Base-by-base conservation (phyloP, 2,113 vertebrate species). In the Nibea coibor region DNA sequence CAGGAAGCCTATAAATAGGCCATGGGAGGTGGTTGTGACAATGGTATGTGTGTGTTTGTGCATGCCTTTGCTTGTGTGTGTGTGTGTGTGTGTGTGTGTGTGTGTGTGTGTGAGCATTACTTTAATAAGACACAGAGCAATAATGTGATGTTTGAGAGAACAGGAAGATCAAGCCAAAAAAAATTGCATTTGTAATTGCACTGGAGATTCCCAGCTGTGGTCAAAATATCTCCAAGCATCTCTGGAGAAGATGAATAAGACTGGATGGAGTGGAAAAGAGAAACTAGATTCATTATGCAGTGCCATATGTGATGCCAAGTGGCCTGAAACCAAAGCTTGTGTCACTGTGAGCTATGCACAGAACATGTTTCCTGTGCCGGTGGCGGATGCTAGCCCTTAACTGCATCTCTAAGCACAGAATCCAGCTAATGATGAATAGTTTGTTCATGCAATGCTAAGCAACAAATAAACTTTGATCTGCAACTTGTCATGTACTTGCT, bases 1-100 rank as follows among this genome's bases (percentile, higher is more conserved):
- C 64, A 50, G 4, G 53, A 57, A 77, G 72, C 62, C 54, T 80
- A 72, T 88, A 83, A 88, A 89, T 84, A 86, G 62, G 66, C 62
- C 26, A 59, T 4, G 9, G 58, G 75, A 80, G 82, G 48, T 10
- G 64, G 51, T 82, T 31, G 35, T 57, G 69, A 58, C 20, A 20
- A 59, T 8, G 5, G 35, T 51, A 72, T 72, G 19, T 73, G 31
- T 78, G 64, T 50, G 31, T 43, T 35, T 56, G 61, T 48, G 24
- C 58, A 35, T 35, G 12, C 9, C n/a, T 47, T 45, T 28, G 35
- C 24, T 43, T n/a, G 0, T 53, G 47, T 16, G 43, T 17, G n/a
- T 42, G 28, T 24, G 43, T 17, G 26, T 48, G 26, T 50, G 31
- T 42, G 45, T 56, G 59, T 48, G 22, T n/a, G 0, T 51, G 58